These are phyloP conservation scores for Malthinus seriepunctatus DNA, from an alignment of 2,888 invertebrate genomes.

Conservation along the genomic window DNA sequence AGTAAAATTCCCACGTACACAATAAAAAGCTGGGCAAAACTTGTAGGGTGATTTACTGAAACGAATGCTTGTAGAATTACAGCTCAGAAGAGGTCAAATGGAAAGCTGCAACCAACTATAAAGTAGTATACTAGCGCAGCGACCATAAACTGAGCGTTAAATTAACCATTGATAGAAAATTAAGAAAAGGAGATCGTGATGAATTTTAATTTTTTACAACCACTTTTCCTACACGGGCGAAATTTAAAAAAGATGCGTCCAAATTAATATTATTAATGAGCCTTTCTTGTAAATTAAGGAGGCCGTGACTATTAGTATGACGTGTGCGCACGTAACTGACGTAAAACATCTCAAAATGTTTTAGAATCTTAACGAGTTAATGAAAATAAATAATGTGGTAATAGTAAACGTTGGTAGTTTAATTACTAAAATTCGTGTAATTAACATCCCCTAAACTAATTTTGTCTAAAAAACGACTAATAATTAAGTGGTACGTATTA, in stretches of 20 bases:
- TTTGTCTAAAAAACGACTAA: no score
- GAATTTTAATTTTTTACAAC: constrained; percentile 3
- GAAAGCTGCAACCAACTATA: constrained; percentile 19
- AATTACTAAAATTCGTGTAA: no score
- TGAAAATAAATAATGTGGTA: no score
- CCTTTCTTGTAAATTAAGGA: no score
- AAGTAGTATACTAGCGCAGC: constrained; percentile 10
- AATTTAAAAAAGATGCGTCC: no score
- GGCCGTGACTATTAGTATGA: no score
- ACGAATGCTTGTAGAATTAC: constrained; percentile 24
- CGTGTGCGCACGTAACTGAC: no score
- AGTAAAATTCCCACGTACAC: constrained; percentile 21
- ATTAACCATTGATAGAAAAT: constrained; percentile 26
- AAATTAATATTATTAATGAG: no score
- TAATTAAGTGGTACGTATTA: not conserved
- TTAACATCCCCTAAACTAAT: no score
- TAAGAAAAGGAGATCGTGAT: constrained; percentile 10
- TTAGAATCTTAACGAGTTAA: no score
- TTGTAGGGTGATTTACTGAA: constrained; percentile 24
- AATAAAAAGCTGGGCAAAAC: constrained; percentile 15
- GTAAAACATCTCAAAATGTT: no score
- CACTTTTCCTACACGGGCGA: not conserved
- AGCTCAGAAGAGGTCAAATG: constrained; percentile 18
- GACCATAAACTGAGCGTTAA: constrained; percentile 21
- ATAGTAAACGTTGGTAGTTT: no score